Conservation (phyloP, 2,888 invertebrate genomes). For the Tachina grossa region DNA sequence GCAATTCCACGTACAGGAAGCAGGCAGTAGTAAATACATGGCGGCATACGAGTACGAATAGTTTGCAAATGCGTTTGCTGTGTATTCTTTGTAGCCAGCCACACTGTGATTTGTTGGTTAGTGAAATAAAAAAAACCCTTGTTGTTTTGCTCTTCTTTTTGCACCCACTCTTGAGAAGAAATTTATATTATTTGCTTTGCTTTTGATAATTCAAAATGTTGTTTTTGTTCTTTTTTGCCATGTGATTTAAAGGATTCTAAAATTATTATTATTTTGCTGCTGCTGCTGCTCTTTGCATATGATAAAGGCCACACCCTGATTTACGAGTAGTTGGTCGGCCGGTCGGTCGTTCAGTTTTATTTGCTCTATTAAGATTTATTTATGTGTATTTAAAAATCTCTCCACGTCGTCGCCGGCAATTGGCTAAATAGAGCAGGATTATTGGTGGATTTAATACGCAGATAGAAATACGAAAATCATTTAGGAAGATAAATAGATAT, state of each 20-base stretch:
- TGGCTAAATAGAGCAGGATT: constrained; percentile 44
- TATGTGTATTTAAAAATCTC: constrained; percentile 42
- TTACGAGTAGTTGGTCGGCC: neutral
- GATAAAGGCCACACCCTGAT: constrained; percentile 67
- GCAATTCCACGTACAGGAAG: constrained; percentile 25
- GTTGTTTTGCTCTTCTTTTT: neutral
- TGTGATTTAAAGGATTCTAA: constrained; percentile 43
- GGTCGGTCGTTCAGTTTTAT: constrained; percentile 53
- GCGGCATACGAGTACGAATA: constrained; percentile 39
- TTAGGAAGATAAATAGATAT: neutral
- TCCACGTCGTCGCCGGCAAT: constrained; percentile 15
- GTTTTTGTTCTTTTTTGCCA: constrained; percentile 7
- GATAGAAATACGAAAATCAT: neutral
- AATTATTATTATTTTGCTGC: neutral
- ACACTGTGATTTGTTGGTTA: constrained; percentile 60
- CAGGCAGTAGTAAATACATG: constrained; percentile 10
- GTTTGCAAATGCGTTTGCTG: constrained; percentile 50
- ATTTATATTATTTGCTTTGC: constrained; percentile 3
- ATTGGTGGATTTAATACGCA: neutral
- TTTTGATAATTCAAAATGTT: constrained; percentile 52
- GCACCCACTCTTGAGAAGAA: constrained; percentile 25
- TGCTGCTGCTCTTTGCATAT: constrained; percentile 12
- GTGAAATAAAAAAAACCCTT: constrained; percentile 24
- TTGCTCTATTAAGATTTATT: constrained; percentile 61
- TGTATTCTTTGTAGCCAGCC: neutral